Conservation (phyloP, 2,888 invertebrate genomes). For the Morpho achilles region DNA sequence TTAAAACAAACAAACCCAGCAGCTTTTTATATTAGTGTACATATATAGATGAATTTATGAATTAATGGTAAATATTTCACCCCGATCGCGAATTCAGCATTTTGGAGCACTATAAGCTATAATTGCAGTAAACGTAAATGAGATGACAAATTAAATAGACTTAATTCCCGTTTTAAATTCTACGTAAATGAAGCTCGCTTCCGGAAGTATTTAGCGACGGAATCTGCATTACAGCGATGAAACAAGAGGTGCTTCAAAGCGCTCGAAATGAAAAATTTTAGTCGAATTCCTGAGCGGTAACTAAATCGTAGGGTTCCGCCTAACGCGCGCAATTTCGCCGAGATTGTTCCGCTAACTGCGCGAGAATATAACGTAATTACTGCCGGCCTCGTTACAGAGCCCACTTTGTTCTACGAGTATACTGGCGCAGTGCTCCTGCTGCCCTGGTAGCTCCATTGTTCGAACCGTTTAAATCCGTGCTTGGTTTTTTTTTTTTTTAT, state of each 20-base stretch:
- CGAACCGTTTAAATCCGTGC: constrained; percentile 18
- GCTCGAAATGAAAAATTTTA: constrained; percentile 29
- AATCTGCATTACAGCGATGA: constrained; percentile 12
- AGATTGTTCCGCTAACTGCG: constrained; percentile 63
- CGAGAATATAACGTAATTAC: constrained; percentile 69
- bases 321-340: constrained; percentile 49
- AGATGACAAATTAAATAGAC: no score
- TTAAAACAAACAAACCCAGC: no score
- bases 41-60: no score
- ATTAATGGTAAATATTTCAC: no score
- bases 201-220: constrained; percentile 9
- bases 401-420: constrained; percentile 33
- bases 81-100: no score
- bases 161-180: no score
- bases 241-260: constrained; percentile 17
- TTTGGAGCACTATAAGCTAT: no score
- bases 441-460: constrained; percentile 30
- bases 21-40: no score
- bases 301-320: constrained; percentile 29
- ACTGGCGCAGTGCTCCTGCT: constrained; percentile 28
- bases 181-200: no score
- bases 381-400: constrained; percentile 47
- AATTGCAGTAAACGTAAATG: no score
- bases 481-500: not conserved
- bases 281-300: constrained; percentile 32